Base-by-base conservation (phyloP, 2,113 vertebrate genomes). In the Cygnus atratus region DNA sequence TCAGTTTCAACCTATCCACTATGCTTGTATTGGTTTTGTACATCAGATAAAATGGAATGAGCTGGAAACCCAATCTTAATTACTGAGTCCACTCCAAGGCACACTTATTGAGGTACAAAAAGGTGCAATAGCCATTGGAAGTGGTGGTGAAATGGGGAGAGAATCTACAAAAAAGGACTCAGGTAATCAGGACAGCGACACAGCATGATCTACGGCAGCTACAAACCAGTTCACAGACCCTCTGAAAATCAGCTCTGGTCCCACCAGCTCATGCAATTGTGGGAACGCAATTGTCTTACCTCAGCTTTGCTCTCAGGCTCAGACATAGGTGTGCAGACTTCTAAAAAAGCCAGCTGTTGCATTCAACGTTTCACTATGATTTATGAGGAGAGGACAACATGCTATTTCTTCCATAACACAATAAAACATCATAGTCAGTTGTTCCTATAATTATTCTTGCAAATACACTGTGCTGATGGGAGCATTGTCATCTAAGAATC, bases 41-140 rank as follows among this genome's bases (percentile, higher is more conserved):
- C 3, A 80, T 61, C 67, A 85, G n/a, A 20, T 66, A 87, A 85
- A 95, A 83, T 33, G 17, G 25, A 90, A 92, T 75, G 78, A 96
- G 41, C 73, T 33, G 22, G 83, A 97, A 97, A 97, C 82, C 46
- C 77, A 72, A 28, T 68, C 94, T 92, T 96, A 90, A 83, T 88
- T 81, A 85, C 54, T n/a, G 57, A 72, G 43, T 59, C 33, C 24
- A 43, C 22, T 67, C 61, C 35, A 78, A 84, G 62, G 48, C 43
- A 68, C 26, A 19, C 11, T 75, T 63, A 61, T 2, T 44, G 57
- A 88, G 39, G 39, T 65, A 66, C 24, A 41, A 48, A 77, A 77
- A 80, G 11, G 25, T 73, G 63, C 80, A 63, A 37, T 17, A 72
- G 68, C 29, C 31, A 70, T 10, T 61, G 48, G 71, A 84, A 88